Conservation (phyloP, 2,113 vertebrate species). For the Struthidea cinerea region DNA sequence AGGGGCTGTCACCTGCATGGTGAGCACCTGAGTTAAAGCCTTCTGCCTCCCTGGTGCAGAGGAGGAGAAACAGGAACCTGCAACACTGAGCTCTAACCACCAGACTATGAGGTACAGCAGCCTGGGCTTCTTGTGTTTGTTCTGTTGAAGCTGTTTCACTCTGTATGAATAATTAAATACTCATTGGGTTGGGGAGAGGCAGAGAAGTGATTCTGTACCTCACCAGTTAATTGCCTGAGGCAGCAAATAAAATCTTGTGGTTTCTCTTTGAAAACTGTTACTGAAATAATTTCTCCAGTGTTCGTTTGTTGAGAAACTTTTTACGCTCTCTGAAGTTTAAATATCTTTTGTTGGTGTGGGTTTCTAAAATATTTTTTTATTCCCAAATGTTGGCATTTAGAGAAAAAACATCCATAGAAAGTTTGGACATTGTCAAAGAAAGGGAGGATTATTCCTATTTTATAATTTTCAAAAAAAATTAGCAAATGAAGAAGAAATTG, state of each 20-base stretch:
- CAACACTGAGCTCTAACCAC: neutral
- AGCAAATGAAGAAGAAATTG: neutral
- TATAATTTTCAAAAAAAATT: neutral
- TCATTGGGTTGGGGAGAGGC: neutral
- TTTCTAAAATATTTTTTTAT: fast-evolving
- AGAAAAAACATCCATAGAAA: neutral
- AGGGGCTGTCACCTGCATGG: fast-evolving
- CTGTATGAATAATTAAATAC: neutral
- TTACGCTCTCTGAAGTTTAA: neutral
- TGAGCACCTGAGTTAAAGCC: fast-evolving
- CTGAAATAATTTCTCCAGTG: neutral
- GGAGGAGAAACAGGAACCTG: neutral
- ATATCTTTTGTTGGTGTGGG: fast-evolving
- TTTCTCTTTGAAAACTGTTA: neutral
- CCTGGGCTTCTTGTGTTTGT: neutral
- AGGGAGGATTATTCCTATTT: neutral
- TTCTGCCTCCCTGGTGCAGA: neutral
- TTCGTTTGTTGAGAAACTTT: neutral
- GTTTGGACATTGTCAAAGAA: neutral
- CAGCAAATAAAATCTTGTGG: neutral
- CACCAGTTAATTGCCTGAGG: neutral
- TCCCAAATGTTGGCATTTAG: fast-evolving
- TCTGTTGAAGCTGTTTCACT: neutral
- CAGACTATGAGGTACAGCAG: neutral
- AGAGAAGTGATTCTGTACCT: neutral